Percentiles rank a stretch among this genome's conserved stretches.
phyloP scores from a whole-genome alignment of 2,888 invertebrate genomes.

The Euclidia mi region DNA sequence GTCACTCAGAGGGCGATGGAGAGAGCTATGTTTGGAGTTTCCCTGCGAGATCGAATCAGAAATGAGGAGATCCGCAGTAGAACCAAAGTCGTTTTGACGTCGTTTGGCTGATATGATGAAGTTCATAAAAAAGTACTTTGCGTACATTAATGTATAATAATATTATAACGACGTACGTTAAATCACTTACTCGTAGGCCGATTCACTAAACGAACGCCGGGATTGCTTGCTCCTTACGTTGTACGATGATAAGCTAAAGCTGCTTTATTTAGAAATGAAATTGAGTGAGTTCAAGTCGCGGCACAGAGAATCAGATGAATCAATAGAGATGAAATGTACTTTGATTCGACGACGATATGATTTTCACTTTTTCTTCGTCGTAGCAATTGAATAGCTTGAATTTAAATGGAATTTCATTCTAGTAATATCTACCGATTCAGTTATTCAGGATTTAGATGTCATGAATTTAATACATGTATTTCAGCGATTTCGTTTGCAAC shows the following conservation, averaged over 20 bases:
- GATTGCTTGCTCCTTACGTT: not conserved
- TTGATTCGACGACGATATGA: slow-evolving; percentile 42
- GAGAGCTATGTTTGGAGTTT: too few species aligned
- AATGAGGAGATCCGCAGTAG: too few species aligned
- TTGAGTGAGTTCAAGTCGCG: slow-evolving; percentile 27
- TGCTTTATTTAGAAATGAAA: slow-evolving; percentile 16
- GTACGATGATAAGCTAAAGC: not conserved
- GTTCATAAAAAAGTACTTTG: slow-evolving; percentile 76
- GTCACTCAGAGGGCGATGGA: too few species aligned
- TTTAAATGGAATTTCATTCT: not conserved
- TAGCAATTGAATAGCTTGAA: slow-evolving; percentile 7
- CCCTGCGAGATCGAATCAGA: too few species aligned
- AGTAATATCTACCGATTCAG: not conserved
- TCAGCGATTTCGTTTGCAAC: too few species aligned
- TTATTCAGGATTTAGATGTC: not conserved
- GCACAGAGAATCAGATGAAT: slow-evolving; percentile 24
- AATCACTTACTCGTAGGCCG: slow-evolving; percentile 24
- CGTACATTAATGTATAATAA: slow-evolving; percentile 46
- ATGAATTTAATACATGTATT: too few species aligned
- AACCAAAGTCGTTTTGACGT: too few species aligned
- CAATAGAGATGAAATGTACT: slow-evolving; percentile 46
- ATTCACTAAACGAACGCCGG: not conserved
- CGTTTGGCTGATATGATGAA: too few species aligned
- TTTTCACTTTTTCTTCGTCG: slow-evolving; percentile 33
- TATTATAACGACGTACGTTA: slow-evolving; percentile 33